Conservation (phyloP, 2,113 vertebrate species). For the Numida meleagris region DNA sequence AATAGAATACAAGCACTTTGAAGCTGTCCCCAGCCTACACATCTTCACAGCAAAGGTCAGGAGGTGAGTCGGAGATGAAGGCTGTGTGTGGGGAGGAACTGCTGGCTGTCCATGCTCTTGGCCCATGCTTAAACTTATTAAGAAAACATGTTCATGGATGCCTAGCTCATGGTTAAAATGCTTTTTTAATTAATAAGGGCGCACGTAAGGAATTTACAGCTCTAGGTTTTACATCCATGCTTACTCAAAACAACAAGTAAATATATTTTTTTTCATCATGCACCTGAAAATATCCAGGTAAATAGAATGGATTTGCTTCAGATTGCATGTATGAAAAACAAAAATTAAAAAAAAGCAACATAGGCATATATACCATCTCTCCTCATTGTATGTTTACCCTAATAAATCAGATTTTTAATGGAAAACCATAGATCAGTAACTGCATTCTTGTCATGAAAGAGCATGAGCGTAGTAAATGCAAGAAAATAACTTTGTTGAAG, state of each 20-base stretch:
- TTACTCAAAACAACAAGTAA: neutral
- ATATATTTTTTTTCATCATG: fast-evolving
- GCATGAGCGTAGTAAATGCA: neutral
- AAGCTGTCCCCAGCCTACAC: neutral
- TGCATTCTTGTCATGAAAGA: neutral
- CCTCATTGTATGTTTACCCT: neutral
- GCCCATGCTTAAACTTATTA: neutral
- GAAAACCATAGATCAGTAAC: neutral
- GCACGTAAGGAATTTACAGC: neutral
- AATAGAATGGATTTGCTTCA: neutral
- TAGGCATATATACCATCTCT: neutral
- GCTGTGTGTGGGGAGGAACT: fast-evolving
- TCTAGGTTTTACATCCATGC: neutral
- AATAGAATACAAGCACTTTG: neutral
- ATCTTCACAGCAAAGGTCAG: neutral
- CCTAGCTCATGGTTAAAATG: neutral
- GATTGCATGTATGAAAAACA: neutral
- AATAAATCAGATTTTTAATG: neutral
- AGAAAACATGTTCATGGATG: neutral
- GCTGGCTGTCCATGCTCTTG: neutral
- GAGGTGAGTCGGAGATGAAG: neutral
- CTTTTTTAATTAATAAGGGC: neutral
- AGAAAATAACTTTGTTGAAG: neutral
- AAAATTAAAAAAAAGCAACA: too few relatives aligned
- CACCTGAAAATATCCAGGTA: neutral